phyloP scores from a whole-genome alignment of 2,888 invertebrate species.

The Macrosoma leucophasiata region DNA sequence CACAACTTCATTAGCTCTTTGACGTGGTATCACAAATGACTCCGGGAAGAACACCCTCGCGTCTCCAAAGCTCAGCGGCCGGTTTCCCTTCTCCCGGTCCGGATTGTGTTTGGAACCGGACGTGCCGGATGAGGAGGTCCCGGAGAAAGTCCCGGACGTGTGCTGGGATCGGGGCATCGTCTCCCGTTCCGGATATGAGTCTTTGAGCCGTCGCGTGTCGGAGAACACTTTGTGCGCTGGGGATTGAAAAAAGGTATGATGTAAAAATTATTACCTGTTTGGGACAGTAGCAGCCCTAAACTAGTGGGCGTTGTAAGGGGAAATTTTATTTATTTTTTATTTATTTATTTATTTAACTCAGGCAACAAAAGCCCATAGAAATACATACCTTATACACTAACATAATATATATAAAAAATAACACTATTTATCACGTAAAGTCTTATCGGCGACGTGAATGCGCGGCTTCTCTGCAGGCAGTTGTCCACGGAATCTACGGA shows the following conservation, averaged over 20 bases:
- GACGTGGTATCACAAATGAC: conserved; percentile 64
- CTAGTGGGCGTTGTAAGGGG: no score
- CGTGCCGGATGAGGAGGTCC: conserved; percentile 66
- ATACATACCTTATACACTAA: no score
- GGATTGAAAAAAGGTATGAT: conserved; percentile 19
- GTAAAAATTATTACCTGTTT: no score
- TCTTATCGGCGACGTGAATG: no score
- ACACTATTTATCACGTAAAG: no score
- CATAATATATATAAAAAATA: no score
- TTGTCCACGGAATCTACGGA: no score
- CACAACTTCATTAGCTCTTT: conserved; percentile 54
- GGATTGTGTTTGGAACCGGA: conserved; percentile 63
- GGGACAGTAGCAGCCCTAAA: no score
- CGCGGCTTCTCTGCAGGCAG: no score
- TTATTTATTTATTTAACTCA: no score
- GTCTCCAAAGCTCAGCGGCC: conserved; percentile 62
- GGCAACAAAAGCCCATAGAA: no score
- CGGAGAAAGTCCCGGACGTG: conserved; percentile 60
- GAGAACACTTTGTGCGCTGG: conserved; percentile 64
- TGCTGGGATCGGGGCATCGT: conserved; percentile 49
- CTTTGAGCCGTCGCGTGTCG: conserved; percentile 52
- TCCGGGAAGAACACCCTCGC: conserved; percentile 71
- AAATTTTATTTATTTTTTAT: no score
- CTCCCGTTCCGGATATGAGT: conserved; percentile 50
- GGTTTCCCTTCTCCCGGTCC: conserved; percentile 46